Evolutionary conservation across 2,797 vertebrate species (phyloP).

Genomic region (Typhlichthys eigenmanni): DNA sequence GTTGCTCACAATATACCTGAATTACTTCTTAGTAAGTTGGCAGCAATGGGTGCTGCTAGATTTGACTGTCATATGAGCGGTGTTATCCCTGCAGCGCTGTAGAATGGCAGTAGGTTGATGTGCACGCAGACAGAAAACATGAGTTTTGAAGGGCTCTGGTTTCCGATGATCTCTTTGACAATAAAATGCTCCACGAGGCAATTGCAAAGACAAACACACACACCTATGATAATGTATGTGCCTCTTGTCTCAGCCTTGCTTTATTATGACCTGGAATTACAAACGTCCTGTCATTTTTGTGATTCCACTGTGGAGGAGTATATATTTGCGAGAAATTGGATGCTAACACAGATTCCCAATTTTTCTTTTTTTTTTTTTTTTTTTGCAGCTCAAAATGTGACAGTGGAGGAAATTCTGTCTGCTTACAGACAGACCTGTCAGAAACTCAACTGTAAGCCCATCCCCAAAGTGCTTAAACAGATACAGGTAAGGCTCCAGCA

Average conservation of each 20-base stretch:
- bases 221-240: neutral
- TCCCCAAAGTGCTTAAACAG: conserved; percentile 90
- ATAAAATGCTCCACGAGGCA: conserved; percentile 35
- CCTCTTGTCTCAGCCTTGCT: neutral
- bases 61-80: conserved; percentile 69
- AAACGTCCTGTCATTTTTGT: neutral
- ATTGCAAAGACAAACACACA: neutral
- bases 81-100: conserved; percentile 50
- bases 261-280: conserved; percentile 19
- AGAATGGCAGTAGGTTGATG: conserved; percentile 45
- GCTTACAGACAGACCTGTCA: conserved; percentile 92
- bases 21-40: conserved; percentile 27
- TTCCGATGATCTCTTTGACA: conserved; percentile 40
- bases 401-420: conserved; percentile 86
- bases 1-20: neutral
- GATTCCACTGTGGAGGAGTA: no score
- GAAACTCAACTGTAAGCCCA: conserved; percentile 93
- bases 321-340: neutral
- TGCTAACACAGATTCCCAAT: no score
- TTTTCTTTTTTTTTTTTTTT: neutral
- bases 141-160: conserved; percentile 34
- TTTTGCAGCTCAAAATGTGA: conserved; percentile 90
- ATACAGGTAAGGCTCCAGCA: conserved; percentile 82
- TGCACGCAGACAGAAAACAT: conserved; percentile 53
- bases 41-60: conserved; percentile 44